Base-by-base conservation (phyloP, 2,113 vertebrate genomes). In the Capreolus pygargus region DNA sequence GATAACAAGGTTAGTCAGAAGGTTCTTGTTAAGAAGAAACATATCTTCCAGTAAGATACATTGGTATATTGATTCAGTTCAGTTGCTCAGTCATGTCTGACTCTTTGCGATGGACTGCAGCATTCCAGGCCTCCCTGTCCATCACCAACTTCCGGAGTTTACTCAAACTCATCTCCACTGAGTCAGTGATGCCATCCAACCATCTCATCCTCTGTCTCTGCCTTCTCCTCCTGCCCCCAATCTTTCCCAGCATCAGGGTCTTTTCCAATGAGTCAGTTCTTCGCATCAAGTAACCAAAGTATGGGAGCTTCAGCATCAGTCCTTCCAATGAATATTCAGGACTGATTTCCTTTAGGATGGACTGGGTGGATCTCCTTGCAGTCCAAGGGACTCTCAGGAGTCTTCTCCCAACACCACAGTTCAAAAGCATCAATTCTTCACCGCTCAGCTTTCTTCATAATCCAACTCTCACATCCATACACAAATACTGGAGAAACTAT, bases 31-130 rank as follows among this genome's bases (percentile, higher is more conserved):
- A 70, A 70, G n/a, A 70, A 70, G 67, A 70, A 70, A 39, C 19
- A 39, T 36, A 36, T 12, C 19, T 2, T 39, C 19, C 1, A 70
- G n/a, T n/a, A 70, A 70, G 67, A 39, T 12, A 39, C 67, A 39
- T 39, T 70, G n/a, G 23, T 70, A 70, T 70, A 70, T 6, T 70
- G 67, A 70, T 70, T 23, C n/a, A 70, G 4, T 67, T 36, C 0
- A 0, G n/a, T 39, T 0, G 1, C 19, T 70, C n/a, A 39, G n/a
- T 70, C 19, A 0, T 70, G 67, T 12, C 67, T 2, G 0, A 21
- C 67, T 23, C 67, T 67, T 67, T 23, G n/a, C 19, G 6, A 39
- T 70, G 10, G 19, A 12, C n/a, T 39, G 67, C 19, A 70, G 19
- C 2, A 70, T 1, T 1, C n/a, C 67, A 39, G 19, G 67, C 10